These are phyloP conservation scores for Lissonota sp. DNA, from an alignment of 2,888 invertebrate genomes.

Conservation along the genomic window DNA sequence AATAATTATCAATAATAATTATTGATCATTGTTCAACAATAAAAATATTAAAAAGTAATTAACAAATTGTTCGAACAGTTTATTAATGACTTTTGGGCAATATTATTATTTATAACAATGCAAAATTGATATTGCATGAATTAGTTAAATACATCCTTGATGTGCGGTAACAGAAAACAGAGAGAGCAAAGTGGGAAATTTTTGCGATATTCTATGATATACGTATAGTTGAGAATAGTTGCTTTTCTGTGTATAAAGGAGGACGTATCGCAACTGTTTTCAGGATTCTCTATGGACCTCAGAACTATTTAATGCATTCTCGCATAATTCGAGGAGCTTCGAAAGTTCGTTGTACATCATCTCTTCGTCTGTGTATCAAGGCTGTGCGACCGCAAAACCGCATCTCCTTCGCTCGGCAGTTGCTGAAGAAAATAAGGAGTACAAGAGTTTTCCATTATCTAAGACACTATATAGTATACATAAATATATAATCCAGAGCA, in stretches of 20 bases:
- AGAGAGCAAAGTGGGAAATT: no score
- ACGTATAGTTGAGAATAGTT: no score
- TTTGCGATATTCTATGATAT: no score
- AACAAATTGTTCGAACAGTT: no score
- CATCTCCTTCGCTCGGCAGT: conserved; percentile 37
- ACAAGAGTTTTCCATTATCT: conserved; percentile 75
- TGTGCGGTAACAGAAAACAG: no score
- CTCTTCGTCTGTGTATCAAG: neutral
- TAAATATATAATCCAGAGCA: conserved; percentile 1
- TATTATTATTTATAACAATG: no score
- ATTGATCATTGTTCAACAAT: no score
- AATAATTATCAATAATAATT: no score
- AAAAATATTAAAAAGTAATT: no score
- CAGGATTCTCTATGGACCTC: conserved; percentile 30
- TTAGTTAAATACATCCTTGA: no score
- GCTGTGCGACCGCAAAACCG: conserved; percentile 38
- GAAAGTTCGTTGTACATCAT: conserved; percentile 34
- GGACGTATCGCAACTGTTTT: conserved; percentile 4
- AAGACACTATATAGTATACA: conserved; percentile 4
- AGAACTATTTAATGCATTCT: conserved; percentile 50
- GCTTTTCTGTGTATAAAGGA: neutral
- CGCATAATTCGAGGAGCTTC: conserved; percentile 46
- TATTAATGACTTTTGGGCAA: no score
- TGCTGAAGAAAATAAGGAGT: conserved; percentile 67
- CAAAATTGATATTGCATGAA: no score